A percentile compares a stretch with the other conserved stretches of the same genome.
These are phyloP conservation scores for Arnoldichthys spilopterus DNA, from an alignment of 2,797 vertebrate genomes.

Conservation along the genomic window DNA sequence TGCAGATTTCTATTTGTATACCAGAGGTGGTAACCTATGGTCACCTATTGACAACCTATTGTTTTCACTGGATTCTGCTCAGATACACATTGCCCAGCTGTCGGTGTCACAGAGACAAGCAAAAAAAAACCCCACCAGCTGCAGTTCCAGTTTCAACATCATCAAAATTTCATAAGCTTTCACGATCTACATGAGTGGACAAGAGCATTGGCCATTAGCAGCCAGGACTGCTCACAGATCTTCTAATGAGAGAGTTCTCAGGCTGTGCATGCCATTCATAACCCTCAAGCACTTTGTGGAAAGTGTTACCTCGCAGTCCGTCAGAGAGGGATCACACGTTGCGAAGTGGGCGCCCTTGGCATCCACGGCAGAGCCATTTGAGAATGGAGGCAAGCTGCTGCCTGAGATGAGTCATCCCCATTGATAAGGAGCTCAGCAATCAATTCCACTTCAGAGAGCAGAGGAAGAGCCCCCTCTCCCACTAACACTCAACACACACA, in stretches of 20 bases:
- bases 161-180: conserved; percentile 22
- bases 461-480: conserved; percentile 58
- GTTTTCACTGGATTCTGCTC: conserved; percentile 13
- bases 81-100: neutral
- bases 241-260: conserved; percentile 16
- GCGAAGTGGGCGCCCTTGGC: conserved; percentile 49
- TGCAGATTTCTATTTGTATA: neutral
- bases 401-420: conserved; percentile 77
- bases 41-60: too few relatives aligned
- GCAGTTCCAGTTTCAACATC: conserved; percentile 13
- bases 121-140: neutral
- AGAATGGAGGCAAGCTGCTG: conserved; percentile 69
- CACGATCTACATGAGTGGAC: conserved; percentile 3
- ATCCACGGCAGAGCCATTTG: conserved; percentile 36
- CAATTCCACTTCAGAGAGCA: conserved; percentile 71
- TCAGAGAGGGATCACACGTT: conserved; percentile 42
- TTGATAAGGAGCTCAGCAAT: conserved; percentile 79
- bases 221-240: conserved; percentile 9
- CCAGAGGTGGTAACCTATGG: conserved; percentile 25
- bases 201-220: conserved; percentile 28
- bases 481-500: conserved; percentile 53
- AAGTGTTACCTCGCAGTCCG: conserved; percentile 41
- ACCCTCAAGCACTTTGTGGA: conserved; percentile 15
- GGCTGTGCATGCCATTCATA: conserved; percentile 17
- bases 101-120: neutral